Conservation (phyloP, 2,113 vertebrate species). For the Brachypteracias leptosomus region DNA sequence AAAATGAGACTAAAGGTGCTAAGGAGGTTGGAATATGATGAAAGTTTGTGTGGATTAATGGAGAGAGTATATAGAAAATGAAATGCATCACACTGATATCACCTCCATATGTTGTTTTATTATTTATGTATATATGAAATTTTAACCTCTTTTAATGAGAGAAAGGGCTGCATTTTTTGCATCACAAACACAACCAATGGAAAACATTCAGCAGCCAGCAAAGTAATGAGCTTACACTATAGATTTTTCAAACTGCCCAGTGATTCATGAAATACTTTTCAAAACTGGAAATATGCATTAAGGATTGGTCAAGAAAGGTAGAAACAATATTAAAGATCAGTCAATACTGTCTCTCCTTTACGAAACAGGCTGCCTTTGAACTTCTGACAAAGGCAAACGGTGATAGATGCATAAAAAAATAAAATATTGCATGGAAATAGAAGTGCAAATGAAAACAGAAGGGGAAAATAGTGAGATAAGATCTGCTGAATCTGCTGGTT, state of each 20-base stretch:
- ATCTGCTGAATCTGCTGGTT: constrained; percentile 46
- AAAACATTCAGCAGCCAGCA: constrained; percentile 37
- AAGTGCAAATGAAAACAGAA: constrained; percentile 61
- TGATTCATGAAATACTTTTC: constrained; percentile 67
- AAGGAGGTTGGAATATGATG: background rate
- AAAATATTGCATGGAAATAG: constrained; percentile 59
- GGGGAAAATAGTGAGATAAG: constrained; percentile 9
- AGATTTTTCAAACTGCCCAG: constrained; percentile 67
- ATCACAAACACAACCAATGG: constrained; percentile 7
- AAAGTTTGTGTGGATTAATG: constrained; percentile 2
- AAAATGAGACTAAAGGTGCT: background rate
- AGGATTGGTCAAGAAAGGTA: constrained; percentile 57
- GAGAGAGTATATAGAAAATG: background rate
- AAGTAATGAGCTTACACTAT: constrained; percentile 56
- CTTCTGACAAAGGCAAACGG: constrained; percentile 56
- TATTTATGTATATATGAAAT: constrained; percentile 49
- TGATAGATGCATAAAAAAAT: constrained; percentile 58
- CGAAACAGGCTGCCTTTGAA: constrained; percentile 62
- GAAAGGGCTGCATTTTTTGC: constrained; percentile 26
- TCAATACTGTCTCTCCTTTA: constrained; percentile 44
- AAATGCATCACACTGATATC: background rate
- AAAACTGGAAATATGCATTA: constrained; percentile 49
- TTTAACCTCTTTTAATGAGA: constrained; percentile 19
- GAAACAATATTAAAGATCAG: constrained; percentile 55
- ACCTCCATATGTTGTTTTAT: background rate